Base-by-base conservation (phyloP, 2,113 vertebrate genomes). In the Phycodurus eques region DNA sequence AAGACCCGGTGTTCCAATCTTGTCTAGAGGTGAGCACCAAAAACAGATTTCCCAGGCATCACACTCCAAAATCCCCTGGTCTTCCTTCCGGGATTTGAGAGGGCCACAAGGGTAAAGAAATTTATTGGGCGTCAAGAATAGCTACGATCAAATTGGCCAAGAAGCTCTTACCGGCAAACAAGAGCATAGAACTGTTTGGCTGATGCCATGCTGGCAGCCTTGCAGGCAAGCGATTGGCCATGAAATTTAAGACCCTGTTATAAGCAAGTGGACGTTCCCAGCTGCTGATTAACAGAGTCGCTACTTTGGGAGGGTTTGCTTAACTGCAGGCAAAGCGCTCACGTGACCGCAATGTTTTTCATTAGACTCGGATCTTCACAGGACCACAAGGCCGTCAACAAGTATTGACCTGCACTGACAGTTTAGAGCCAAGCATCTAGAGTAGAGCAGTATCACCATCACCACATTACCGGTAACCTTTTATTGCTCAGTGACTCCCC, bases 91-190 rank as follows among this genome's bases (percentile, higher is more conserved):
- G 31, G 31, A 6, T 61, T 35, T 35, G 42, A 59, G 57, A 20
- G 27, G 54, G 5, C 51, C 20, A 65, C 22, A 13, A 20, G 20
- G 22, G 57, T 73, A 14, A 51, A 1, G 35, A 54, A 46, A 68
- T 78, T 71, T 77, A 80, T 60, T 56, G 39, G 39, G 75, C 63
- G 77, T 82, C 75, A 83, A 81, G 78, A 87, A 88, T 83, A 86
- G 82, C 67, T 63, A 46, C 4, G 35, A 22, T 67, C 20, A 27
- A 17, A 42, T 44, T 68, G 54, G 69, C 79, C 69, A 65, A 74
- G 67, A 66, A 56, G 78, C 33, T 8, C n/a, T 80, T 73, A 69
- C 79, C 66, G 82, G 79, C 76, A 85, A 57, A 75, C 76, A 80
- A 39, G 31, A 46, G 70, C 67, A 39, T 69, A 43, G 22, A 4